Percentiles rank a stretch among this genome's conserved stretches.
These are phyloP conservation scores for Xestia xanthographa DNA, from an alignment of 2,888 invertebrate species.

Conservation along the genomic window DNA sequence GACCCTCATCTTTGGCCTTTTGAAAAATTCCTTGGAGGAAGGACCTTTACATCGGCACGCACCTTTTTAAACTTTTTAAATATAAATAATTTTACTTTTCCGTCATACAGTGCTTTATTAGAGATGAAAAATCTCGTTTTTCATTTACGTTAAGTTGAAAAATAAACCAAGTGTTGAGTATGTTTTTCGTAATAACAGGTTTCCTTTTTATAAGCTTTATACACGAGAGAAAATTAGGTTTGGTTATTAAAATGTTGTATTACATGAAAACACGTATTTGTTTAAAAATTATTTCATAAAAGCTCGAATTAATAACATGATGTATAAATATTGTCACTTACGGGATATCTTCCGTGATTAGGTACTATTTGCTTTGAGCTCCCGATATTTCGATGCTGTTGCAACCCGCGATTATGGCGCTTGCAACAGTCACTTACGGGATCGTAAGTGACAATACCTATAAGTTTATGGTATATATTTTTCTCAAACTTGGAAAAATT, in stretches of 20 bases:
- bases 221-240: not conserved
- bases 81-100: constrained; percentile 37
- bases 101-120: constrained; percentile 12
- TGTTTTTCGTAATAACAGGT: not conserved
- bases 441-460: no score
- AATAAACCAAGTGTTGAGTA: constrained; percentile 4
- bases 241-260: not conserved
- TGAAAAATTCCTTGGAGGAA: constrained; percentile 23
- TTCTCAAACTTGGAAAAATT: no score
- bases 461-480: no score
- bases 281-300: not conserved
- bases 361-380: no score
- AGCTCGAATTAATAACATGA: not conserved
- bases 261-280: not conserved
- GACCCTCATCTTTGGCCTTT: constrained; percentile 40
- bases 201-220: not conserved
- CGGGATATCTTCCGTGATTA: no score
- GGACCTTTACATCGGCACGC: constrained; percentile 19
- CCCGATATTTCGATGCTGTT: no score
- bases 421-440: no score
- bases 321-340: no score
- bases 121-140: constrained; percentile 16
- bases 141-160: not conserved
- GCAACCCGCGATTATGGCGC: no score
- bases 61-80: constrained; percentile 60